phyloP scores from a whole-genome alignment of 2,113 vertebrate genomes.

The Arothron firmamentum region DNA sequence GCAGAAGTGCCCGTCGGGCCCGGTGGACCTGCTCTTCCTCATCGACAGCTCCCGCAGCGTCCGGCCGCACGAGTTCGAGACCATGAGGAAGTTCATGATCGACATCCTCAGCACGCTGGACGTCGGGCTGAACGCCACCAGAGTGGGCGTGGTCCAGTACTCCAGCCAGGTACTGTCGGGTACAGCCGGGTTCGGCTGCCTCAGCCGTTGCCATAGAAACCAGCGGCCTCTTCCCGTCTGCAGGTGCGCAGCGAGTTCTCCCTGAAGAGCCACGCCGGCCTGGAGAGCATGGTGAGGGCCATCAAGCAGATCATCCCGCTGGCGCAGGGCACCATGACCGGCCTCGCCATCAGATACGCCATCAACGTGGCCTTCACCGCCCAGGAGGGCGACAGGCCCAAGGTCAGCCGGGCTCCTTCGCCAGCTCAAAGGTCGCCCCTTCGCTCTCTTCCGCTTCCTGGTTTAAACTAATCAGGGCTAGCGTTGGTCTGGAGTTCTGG shows the following conservation, averaged over 20 bases:
- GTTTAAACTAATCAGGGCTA: no score
- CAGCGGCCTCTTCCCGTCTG: background rate
- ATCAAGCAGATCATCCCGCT: conserved; percentile 87
- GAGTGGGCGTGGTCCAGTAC: conserved; percentile 93
- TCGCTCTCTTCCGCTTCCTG: no score
- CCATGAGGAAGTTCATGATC: conserved; percentile 91
- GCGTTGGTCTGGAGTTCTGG: no score
- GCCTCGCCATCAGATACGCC: conserved; percentile 90
- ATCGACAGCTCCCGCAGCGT: conserved; percentile 98
- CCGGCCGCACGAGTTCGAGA: conserved; percentile 92
- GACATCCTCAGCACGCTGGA: conserved; percentile 88
- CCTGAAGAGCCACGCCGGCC: conserved; percentile 79
- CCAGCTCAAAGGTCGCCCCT: no score
- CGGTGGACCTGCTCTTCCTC: conserved; percentile 92
- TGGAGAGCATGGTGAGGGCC: conserved; percentile 82
- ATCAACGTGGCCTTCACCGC: conserved; percentile 87
- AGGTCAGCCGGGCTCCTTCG: conserved; percentile 12
- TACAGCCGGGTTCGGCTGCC: no score
- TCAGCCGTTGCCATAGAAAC: no score
- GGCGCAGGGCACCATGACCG: conserved; percentile 97
- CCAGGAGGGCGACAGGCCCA: conserved; percentile 82
- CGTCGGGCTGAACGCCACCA: conserved; percentile 81
- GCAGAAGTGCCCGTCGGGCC: conserved; percentile 84
- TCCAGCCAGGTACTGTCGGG: conserved; percentile 84
- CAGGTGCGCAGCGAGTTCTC: conserved; percentile 91